phyloP scores from a whole-genome alignment of 2,113 vertebrate species.

The Sterrhoptilus dennistouni region DNA sequence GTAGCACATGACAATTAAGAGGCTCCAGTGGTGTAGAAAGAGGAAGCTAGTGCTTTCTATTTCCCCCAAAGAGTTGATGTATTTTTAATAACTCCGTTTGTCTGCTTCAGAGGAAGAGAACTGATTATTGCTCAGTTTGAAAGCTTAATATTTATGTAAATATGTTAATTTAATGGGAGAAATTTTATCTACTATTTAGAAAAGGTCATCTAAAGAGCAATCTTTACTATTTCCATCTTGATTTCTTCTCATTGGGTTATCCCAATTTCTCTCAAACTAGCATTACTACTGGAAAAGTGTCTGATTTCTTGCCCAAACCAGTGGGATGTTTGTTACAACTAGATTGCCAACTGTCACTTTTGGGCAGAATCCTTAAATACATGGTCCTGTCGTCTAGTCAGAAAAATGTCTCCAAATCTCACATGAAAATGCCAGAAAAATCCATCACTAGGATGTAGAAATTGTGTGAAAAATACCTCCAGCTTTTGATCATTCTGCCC shows the following conservation, averaged over 20 bases:
- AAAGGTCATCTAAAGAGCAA: slow-evolving; percentile 20
- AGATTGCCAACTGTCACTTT: slow-evolving; percentile 65
- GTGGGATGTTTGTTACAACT: slow-evolving; percentile 48
- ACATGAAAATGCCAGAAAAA: slow-evolving; percentile 67
- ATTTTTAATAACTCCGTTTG: background rate
- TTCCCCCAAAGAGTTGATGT: background rate
- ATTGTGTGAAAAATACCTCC: slow-evolving; percentile 67
- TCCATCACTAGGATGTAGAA: slow-evolving; percentile 53
- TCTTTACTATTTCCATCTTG: slow-evolving; percentile 4
- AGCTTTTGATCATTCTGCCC: slow-evolving; percentile 66
- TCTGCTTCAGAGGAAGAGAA: slow-evolving; percentile 8
- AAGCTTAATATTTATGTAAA: slow-evolving; percentile 28
- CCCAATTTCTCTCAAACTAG: background rate
- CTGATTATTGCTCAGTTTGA: background rate
- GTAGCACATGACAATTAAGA: background rate
- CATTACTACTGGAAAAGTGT: slow-evolving; percentile 15
- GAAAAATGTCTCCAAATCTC: slow-evolving; percentile 62
- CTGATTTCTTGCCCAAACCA: slow-evolving; percentile 37
- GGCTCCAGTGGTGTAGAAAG: background rate
- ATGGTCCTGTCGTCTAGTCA: slow-evolving; percentile 58
- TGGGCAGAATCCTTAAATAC: slow-evolving; percentile 62
- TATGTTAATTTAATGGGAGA: slow-evolving; percentile 9
- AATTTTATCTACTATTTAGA: background rate
- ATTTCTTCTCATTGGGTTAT: background rate
- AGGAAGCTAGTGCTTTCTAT: background rate